Evolutionary conservation across 1,140 invertebrate genomes (phyloP), one percentile per base, ranked within the genome.

Genomic region (Drosophila kurseongensis): DNA sequence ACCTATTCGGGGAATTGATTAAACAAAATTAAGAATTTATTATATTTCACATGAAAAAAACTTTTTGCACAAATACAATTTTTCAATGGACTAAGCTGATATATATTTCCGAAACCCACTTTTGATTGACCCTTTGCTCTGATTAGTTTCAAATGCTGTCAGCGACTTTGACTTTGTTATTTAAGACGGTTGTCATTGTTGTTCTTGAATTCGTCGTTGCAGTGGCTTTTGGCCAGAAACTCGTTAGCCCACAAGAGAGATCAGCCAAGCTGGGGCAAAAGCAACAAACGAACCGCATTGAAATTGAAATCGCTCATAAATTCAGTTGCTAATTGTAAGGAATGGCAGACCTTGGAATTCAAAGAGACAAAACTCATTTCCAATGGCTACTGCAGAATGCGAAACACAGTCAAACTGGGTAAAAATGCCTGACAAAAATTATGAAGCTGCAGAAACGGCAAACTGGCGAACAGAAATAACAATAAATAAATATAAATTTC

Each of bases 401-500:
- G 18, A 42, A 18, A 23, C 32, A 56, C 41, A 44, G 32, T 18
- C 50, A 54, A 47, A 44, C 44, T 40, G 45, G 16, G 38, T 42
- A 48, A 72, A 74, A 85, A 85, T 85, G 81, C 66, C 78, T 86
- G 56, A 56, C 55, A 62, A 76, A 78, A 88, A 76, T 88, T 88
- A 88, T 88, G 84, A 88, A 88, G 83, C 83, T 82, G 69, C 83
- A 82, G 71, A 81, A 82, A 82, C 65, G 60, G 38, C 45, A 60
- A 67, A 63, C 58, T 23, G 36, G 78, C 27, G 23, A 59, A 35
- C 50, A 74, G 9, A 78, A 83, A 88, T 77, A 71, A 79, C 76
- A 79, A 89, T 84, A 89, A 89, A 89, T 89, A 89, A 89, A 89
- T 83, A 89, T 89, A 89, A 89, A 89, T 89, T 89, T 84, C 71